Conservation (phyloP, 2,888 invertebrate species). For the Aphodius granarius region DNA sequence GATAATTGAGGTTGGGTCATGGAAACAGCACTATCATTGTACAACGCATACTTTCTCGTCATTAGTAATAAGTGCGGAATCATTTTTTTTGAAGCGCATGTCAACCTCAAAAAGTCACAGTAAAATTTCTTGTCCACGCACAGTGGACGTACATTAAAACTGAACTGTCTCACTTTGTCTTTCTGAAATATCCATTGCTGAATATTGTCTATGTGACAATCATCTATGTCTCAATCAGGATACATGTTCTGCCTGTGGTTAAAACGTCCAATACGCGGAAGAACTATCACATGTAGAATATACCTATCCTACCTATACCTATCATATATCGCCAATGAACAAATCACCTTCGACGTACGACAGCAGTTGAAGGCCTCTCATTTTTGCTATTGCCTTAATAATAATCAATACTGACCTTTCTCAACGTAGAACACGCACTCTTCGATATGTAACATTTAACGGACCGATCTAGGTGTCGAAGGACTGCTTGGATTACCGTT, state of each 20-base stretch:
- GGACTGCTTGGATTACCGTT: background rate
- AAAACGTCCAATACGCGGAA: background rate
- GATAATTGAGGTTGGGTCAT: background rate
- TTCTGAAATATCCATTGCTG: too few relatives aligned
- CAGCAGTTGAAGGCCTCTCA: conserved; percentile 1
- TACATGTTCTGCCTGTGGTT: too few relatives aligned
- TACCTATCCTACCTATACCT: background rate
- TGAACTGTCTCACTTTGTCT: too few relatives aligned
- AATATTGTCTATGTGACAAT: too few relatives aligned
- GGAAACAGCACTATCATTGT: background rate
- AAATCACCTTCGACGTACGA: background rate
- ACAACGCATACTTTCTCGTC: background rate
- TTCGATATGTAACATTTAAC: background rate
- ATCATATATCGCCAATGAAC: background rate
- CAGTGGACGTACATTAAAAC: too few relatives aligned
- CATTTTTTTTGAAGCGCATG: background rate
- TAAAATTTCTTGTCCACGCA: too few relatives aligned
- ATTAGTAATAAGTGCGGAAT: background rate
- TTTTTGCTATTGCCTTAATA: background rate
- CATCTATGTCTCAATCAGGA: background rate
- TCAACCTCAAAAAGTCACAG: background rate
- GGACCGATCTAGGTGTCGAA: background rate
- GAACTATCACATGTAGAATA: background rate
- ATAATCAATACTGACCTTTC: conserved; percentile 10
- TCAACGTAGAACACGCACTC: background rate